Percentiles rank a stretch among this genome's conserved stretches.
Evolutionary conservation across 1,140 invertebrate species (phyloP).

Genomic region (Agrilus planipennis): DNA sequence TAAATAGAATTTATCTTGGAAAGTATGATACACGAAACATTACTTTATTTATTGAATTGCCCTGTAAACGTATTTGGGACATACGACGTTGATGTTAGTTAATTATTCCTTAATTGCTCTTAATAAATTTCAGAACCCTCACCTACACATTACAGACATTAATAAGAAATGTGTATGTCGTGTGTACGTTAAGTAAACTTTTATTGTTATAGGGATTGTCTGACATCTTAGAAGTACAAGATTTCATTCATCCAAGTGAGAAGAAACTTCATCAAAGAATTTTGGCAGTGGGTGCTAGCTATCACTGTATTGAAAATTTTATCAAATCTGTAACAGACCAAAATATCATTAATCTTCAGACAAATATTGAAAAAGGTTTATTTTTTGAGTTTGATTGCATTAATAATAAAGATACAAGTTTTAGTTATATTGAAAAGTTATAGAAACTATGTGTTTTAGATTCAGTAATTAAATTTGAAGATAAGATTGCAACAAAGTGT

Average conservation of each 20-base stretch:
- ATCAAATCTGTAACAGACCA: constrained; percentile 18
- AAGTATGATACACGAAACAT: constrained; percentile 27
- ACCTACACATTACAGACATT: background rate
- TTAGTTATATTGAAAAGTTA: too few species aligned
- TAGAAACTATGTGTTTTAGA: constrained; percentile 1
- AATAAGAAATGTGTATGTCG: background rate
- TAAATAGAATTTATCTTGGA: too few species aligned
- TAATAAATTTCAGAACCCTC: background rate
- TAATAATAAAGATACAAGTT: too few species aligned
- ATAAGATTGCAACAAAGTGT: constrained; percentile 2
- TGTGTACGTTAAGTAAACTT: background rate
- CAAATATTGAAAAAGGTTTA: background rate
- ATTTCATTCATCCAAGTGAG: constrained; percentile 32
- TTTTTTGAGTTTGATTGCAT: background rate
- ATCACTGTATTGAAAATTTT: constrained; percentile 28
- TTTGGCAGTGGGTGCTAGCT: constrained; percentile 22
- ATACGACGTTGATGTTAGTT: constrained; percentile 9
- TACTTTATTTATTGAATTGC: constrained; percentile 25
- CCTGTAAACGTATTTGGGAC: constrained; percentile 13
- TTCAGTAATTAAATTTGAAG: constrained; percentile 1
- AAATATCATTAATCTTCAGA: background rate
- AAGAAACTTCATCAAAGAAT: constrained; percentile 24
- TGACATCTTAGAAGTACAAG: constrained; percentile 20
- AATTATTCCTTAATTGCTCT: background rate
- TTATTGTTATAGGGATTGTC: constrained; percentile 10